phyloP scores from a whole-genome alignment of 2,888 invertebrate genomes.

The Eurois occulta region DNA sequence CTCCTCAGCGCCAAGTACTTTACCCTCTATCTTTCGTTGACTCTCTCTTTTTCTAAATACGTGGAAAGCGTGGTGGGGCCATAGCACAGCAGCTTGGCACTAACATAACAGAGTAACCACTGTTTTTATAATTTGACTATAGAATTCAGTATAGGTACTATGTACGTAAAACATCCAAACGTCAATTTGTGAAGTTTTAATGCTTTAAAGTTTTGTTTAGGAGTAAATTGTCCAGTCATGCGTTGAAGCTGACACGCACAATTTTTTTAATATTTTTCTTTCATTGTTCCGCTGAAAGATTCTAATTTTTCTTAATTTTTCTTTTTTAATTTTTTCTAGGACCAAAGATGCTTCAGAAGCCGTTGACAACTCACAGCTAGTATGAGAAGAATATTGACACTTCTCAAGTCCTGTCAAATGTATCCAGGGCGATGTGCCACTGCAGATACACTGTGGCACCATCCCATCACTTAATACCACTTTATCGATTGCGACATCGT shows the following conservation, averaged over 20 bases:
- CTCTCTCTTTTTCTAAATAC: too few relatives aligned
- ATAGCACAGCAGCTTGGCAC: too few relatives aligned
- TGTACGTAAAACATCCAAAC: not conserved
- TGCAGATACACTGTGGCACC: constrained; percentile 24
- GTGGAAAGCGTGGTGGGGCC: too few relatives aligned
- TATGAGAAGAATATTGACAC: not conserved
- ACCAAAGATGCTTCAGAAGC: not conserved
- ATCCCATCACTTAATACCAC: constrained; percentile 44
- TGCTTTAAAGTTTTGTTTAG: not conserved
- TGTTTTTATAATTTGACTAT: too few relatives aligned
- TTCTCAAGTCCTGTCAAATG: not conserved
- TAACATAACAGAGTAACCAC: too few relatives aligned
- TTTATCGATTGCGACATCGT: constrained; percentile 44
- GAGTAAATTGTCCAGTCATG: not conserved
- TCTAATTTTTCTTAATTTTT: too few relatives aligned
- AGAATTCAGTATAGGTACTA: too few relatives aligned
- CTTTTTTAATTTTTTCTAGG: too few relatives aligned
- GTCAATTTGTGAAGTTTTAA: not conserved
- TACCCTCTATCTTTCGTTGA: too few relatives aligned
- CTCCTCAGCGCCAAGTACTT: too few relatives aligned
- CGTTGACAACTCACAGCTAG: not conserved
- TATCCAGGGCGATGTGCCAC: not conserved
- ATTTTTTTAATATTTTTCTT: not conserved
- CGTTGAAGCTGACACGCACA: not conserved
- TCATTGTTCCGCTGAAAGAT: not conserved